Percentiles rank a stretch among this genome's conserved stretches.
These are phyloP conservation scores for Allophyes oxyacanthae DNA, from an alignment of 2,888 invertebrate species.

Conservation along the genomic window DNA sequence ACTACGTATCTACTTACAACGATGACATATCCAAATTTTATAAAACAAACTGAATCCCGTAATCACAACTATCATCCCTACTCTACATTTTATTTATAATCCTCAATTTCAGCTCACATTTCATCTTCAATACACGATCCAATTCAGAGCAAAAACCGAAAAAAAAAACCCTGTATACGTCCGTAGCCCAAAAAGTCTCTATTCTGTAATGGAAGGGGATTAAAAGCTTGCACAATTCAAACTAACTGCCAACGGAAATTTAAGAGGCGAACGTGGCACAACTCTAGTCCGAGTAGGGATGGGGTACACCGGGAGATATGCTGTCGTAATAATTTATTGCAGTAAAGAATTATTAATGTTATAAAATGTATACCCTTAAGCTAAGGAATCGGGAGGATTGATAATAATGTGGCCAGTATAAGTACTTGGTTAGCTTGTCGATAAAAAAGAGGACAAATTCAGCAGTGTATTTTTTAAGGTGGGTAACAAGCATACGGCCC, in stretches of 20 bases:
- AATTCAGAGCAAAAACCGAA: slow-evolving; percentile 21
- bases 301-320: not conserved
- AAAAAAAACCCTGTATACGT: slow-evolving; percentile 29
- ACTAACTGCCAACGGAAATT: slow-evolving; percentile 64
- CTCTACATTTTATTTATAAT: slow-evolving; percentile 34
- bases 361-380: too few relatives aligned
- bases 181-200: slow-evolving; percentile 46
- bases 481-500: too few relatives aligned
- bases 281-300: slow-evolving; percentile 28
- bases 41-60: too few relatives aligned
- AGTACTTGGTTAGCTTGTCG: too few relatives aligned
- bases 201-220: slow-evolving; percentile 56
- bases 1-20: too few relatives aligned
- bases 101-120: slow-evolving; percentile 26
- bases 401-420: too few relatives aligned
- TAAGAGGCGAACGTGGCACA: slow-evolving; percentile 48
- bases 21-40: too few relatives aligned
- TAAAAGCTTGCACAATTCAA: slow-evolving; percentile 70
- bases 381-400: too few relatives aligned
- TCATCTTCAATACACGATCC: slow-evolving; percentile 35
- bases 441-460: too few relatives aligned
- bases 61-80: too few relatives aligned
- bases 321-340: slow-evolving; percentile 8
- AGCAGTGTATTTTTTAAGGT: too few relatives aligned
- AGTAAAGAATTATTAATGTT: slow-evolving; percentile 12